A percentile compares a stretch with the other conserved stretches of the same genome.
phyloP scores from a whole-genome alignment of 2,113 vertebrate species.

The Megaceryle maxima region DNA sequence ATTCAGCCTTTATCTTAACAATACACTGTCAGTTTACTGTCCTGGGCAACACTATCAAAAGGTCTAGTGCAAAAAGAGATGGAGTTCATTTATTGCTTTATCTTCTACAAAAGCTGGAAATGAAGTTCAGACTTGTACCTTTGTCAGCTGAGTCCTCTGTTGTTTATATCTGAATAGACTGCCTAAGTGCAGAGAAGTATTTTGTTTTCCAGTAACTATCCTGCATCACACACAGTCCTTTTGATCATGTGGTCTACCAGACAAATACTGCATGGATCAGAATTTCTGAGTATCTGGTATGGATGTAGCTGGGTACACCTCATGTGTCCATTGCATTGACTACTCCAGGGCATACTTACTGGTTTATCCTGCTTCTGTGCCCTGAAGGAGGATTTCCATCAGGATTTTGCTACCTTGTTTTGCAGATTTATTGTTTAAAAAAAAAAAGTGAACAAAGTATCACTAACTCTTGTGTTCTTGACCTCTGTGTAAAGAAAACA shows the following conservation, averaged over 20 bases:
- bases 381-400: not conserved
- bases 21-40: not conserved
- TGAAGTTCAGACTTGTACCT: not conserved
- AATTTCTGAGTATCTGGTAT: not conserved
- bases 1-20: not conserved
- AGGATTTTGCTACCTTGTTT: not conserved
- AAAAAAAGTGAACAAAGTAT: not conserved
- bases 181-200: not conserved
- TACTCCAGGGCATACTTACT: not conserved
- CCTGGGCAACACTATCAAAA: not conserved
- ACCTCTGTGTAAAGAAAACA: not conserved
- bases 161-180: not conserved
- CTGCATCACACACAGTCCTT: not conserved
- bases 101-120: not conserved
- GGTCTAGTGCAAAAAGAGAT: not conserved
- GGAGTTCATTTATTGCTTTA: not conserved
- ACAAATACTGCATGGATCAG: not conserved
- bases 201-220: not conserved
- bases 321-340: accelerated
- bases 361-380: not conserved
- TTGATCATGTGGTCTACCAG: not conserved
- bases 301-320: too few relatives aligned
- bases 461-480: not conserved
- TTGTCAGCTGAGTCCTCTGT: not conserved
- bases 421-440: not conserved